These are phyloP conservation scores for Montipora cactus DNA, from an alignment of 64 coral and sea anemone genomes.

Conservation along the genomic window DNA sequence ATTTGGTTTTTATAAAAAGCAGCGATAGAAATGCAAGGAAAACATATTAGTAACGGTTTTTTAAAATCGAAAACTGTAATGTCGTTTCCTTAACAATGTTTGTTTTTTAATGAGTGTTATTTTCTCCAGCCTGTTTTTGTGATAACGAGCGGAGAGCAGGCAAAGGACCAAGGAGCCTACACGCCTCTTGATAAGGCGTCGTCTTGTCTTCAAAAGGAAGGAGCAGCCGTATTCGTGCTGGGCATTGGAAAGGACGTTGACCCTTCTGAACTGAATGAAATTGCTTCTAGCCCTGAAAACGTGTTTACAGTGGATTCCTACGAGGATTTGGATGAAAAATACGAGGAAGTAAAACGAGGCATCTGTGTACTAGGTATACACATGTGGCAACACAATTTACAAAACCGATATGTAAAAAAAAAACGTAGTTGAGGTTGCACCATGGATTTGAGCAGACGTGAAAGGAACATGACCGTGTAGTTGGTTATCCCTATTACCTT, in stretches of 20 bases:
- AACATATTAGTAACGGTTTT: too few species aligned
- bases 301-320: slow-evolving; percentile 47
- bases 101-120: background rate
- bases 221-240: slow-evolving; percentile 44
- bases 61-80: too few species aligned
- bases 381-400: too few species aligned
- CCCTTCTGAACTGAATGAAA: slow-evolving; percentile 37
- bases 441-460: too few species aligned
- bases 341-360: background rate
- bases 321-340: slow-evolving; percentile 19
- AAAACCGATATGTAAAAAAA: background rate
- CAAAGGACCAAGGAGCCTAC: slow-evolving; percentile 31
- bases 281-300: slow-evolving; percentile 40
- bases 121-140: slow-evolving; percentile 27
- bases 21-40: too few species aligned
- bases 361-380: background rate
- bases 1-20: too few species aligned
- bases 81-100: too few species aligned
- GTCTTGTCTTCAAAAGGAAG: slow-evolving; percentile 1
- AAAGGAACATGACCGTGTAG: too few species aligned
- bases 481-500: too few species aligned
- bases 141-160: slow-evolving; percentile 53
- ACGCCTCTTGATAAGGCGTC: slow-evolving; percentile 34
- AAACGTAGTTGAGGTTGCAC: too few species aligned
- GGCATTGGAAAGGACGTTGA: slow-evolving; percentile 49